Evolutionary conservation across 2,888 invertebrate genomes (phyloP), one percentile per base, ranked within the genome.

Genomic region (Buathra laborator): DNA sequence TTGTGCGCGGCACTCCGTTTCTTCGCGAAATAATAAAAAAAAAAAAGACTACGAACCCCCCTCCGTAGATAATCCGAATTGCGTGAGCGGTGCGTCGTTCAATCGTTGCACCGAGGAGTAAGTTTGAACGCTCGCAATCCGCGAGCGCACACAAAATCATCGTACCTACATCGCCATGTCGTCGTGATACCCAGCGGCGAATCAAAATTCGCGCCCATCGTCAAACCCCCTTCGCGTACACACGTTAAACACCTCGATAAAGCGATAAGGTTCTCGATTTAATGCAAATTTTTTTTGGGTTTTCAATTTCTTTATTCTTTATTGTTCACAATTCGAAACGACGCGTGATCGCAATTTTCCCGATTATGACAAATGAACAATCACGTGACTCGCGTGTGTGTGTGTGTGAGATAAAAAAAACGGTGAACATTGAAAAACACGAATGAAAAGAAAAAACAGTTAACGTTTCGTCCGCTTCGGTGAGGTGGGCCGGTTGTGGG

Each of bases 121-220:
- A 14, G 5, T 43, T 59, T 19, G 53, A 2, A 24, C 24, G 24
- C 12, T 74, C 29, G 29, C 16, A 64, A 16, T 32, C 32, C 64
- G 6, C 16, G 32, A 64, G 48, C 43, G 12, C 44, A n/a, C 56
- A 37, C 24, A n/a, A 9, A 56, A 24, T 24, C 44, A 24, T n/a
- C 24, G 51, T 72, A n/a, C 37, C 14, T 16, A n/a, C 37, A 19
- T 16, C 51, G 37, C n/a, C 43, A 43, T 59, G 5, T 44, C 24
- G 72, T 48, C 48, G 74, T 64, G 62, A 64, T 32, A 64, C 19
- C 12, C 64, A 75, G 48, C 62, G 64, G 19, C 48, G 48, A 75
- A 75, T 75, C 64, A 75, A 75, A 75, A 64, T 75, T 75, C 62
- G 62, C 74, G 74, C 74, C 48, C 29, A 10, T 72, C 44, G 24